These are phyloP conservation scores for Chaetoderma sp. DNA, from an alignment of 2,888 invertebrate species.

Conservation along the genomic window DNA sequence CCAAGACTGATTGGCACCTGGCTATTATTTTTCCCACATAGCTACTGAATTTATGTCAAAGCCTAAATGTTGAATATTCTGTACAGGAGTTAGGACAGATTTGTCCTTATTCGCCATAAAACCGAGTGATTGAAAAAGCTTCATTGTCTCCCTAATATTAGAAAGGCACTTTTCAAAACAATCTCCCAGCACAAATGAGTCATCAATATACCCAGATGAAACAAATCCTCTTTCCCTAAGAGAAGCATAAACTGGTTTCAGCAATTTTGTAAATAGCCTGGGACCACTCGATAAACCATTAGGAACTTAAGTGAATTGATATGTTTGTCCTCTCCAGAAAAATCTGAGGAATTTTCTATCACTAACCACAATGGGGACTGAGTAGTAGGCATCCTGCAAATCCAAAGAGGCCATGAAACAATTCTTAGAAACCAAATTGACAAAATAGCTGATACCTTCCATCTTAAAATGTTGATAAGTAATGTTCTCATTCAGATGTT, in stretches of 20 bases:
- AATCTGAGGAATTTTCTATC: constrained; percentile 29
- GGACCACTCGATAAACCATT: constrained; percentile 22
- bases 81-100: constrained; percentile 18
- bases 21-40: constrained; percentile 14
- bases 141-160: constrained; percentile 17
- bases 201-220: constrained; percentile 24
- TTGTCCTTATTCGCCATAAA: constrained; percentile 27
- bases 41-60: neutral
- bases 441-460: constrained; percentile 31
- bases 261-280: neutral
- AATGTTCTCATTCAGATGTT: constrained; percentile 25
- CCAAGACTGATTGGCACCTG: constrained; percentile 13
- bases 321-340: constrained; percentile 20
- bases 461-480: constrained; percentile 37
- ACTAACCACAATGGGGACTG: constrained; percentile 14
- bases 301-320: constrained; percentile 25
- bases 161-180: constrained; percentile 8
- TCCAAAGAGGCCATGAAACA: constrained; percentile 33
- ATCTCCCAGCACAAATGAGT: constrained; percentile 16
- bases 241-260: neutral
- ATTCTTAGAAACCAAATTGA: constrained; percentile 21
- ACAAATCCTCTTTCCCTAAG: constrained; percentile 1
- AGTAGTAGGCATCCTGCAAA: constrained; percentile 34
- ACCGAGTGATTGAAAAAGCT: constrained; percentile 14
- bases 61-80: neutral